Percentiles rank a stretch among this genome's conserved stretches.
Conservation (phyloP, 2,797 vertebrate species). For the Coilia nasus region DNA sequence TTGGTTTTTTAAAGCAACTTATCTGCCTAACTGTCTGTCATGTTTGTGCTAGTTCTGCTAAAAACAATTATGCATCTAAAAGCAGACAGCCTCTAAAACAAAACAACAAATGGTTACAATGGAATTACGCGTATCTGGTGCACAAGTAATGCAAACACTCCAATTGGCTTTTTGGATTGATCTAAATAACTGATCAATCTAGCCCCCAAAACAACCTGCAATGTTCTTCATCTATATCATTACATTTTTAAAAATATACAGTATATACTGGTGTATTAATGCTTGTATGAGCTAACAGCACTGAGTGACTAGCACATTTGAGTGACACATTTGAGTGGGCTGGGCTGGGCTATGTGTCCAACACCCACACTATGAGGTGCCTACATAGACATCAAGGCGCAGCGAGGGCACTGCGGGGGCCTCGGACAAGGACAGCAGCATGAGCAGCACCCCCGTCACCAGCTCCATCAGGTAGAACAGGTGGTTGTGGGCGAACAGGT, state of each 20-base stretch:
- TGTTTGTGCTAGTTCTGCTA: neutral
- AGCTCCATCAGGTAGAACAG: constrained; percentile 98
- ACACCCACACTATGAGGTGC: constrained; percentile 45
- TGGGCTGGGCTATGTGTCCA: too few relatives aligned
- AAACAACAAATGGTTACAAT: too few relatives aligned
- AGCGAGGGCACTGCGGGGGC: constrained; percentile 92
- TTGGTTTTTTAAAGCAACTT: neutral
- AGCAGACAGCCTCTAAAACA: neutral
- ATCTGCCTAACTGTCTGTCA: neutral
- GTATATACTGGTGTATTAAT: neutral
- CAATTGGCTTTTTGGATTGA: too few relatives aligned
- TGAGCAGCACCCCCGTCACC: constrained; percentile 84
- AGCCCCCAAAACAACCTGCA: too few relatives aligned
- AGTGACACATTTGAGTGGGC: too few relatives aligned
- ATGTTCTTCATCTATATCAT: neutral
- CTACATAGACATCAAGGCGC: constrained; percentile 91
- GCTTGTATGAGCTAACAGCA: neutral
- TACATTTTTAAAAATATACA: neutral
- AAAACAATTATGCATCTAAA: neutral
- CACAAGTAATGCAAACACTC: too few relatives aligned
- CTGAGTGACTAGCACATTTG: too few relatives aligned
- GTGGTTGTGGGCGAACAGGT: constrained; percentile 97
- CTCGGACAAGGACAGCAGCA: constrained; percentile 94
- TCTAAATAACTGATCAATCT: too few relatives aligned
- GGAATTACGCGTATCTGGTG: too few relatives aligned